Conservation (phyloP, 2,888 invertebrate species). For the Periphyllus acericola region DNA sequence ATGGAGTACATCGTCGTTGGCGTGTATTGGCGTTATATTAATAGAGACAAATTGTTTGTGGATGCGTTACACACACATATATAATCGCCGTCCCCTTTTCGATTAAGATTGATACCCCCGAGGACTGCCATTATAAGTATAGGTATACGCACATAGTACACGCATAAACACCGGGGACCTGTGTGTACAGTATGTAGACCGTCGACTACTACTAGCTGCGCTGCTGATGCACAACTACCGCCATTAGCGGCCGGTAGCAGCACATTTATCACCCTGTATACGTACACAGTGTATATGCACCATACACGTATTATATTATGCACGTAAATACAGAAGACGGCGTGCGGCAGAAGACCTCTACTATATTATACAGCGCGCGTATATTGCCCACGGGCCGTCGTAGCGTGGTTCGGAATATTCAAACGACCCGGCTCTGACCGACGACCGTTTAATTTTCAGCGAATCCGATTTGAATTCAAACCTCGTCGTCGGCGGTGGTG, state of each 20-base stretch:
- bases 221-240: neutral
- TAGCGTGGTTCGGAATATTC: neutral
- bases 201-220: neutral
- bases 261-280: neutral
- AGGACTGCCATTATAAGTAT: neutral
- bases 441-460: neutral
- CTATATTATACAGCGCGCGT: neutral
- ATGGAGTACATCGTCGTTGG: slow-evolving; percentile 24
- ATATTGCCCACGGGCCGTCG: neutral
- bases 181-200: neutral
- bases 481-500: neutral
- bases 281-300: neutral
- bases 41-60: slow-evolving; percentile 60
- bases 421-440: neutral
- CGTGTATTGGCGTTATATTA: slow-evolving; percentile 57
- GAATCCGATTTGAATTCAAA: slow-evolving; percentile 1
- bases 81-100: slow-evolving; percentile 43
- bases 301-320: neutral
- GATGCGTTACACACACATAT: slow-evolving; percentile 16
- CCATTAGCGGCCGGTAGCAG: neutral
- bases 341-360: neutral
- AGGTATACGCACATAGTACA: neutral
- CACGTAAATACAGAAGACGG: neutral
- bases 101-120: slow-evolving; percentile 59
- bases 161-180: neutral